A percentile compares a stretch with the other conserved stretches of the same genome.
phyloP scores from a whole-genome alignment of 2,113 vertebrate genomes.

The Atrichornis clamosus region DNA sequence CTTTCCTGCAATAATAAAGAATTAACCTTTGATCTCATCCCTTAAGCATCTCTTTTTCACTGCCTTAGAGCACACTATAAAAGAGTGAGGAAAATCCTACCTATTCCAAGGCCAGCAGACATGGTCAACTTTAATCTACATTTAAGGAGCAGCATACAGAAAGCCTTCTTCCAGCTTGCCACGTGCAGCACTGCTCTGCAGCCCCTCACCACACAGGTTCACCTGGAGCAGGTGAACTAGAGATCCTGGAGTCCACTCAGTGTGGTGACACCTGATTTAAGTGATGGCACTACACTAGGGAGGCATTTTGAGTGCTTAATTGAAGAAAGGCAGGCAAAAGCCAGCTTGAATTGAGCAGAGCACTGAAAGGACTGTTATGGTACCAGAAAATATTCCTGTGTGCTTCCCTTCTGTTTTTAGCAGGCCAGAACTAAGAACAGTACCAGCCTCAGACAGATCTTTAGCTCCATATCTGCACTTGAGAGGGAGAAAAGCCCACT shows the following conservation, averaged over 20 bases:
- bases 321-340: not conserved
- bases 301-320: not conserved
- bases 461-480: not conserved
- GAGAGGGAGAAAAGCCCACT: not conserved
- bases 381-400: not conserved
- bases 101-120: not conserved
- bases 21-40: slow-evolving; percentile 38
- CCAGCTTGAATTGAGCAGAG: not conserved
- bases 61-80: not conserved
- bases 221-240: not conserved
- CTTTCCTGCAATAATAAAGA: slow-evolving; percentile 4
- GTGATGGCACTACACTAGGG: not conserved
- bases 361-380: not conserved
- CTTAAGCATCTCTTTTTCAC: not conserved
- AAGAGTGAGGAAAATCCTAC: not conserved
- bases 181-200: not conserved
- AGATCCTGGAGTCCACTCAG: not conserved
- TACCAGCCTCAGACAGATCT: not conserved
- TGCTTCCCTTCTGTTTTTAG: not conserved
- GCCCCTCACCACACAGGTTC: not conserved
- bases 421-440: not conserved
- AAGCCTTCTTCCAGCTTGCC: not conserved
- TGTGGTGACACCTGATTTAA: not conserved
- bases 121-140: not conserved
- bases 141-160: not conserved